A percentile compares a stretch with the other conserved stretches of the same genome.
Evolutionary conservation across 2,888 invertebrate species (phyloP).

Genomic region (Macrostomum cliftonense): DNA sequence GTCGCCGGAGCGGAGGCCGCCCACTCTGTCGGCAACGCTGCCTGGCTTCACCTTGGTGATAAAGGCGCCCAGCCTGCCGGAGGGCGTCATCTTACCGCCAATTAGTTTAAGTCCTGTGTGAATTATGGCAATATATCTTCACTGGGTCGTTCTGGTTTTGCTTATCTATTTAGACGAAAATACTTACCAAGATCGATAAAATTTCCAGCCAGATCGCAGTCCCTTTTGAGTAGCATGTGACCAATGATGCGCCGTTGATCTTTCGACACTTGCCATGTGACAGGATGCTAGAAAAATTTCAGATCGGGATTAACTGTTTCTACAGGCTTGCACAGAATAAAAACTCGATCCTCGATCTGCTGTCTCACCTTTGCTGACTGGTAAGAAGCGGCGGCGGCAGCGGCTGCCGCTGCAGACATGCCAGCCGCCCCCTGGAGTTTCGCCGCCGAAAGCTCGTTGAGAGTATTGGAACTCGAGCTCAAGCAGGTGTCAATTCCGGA

Average conservation of each 20-base stretch:
- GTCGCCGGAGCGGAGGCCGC: constrained; percentile 77
- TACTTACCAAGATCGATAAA: no score
- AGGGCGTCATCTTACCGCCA: constrained; percentile 66
- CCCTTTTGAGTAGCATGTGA: constrained; percentile 75
- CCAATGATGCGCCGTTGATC: constrained; percentile 83
- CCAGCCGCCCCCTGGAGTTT: no score
- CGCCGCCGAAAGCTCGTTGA: background rate
- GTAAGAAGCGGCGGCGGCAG: no score
- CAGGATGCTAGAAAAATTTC: constrained; percentile 52
- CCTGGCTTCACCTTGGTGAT: constrained; percentile 95
- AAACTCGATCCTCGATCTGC: no score
- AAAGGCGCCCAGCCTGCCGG: constrained; percentile 60
- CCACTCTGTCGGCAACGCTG: constrained; percentile 86
- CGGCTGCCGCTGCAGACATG: no score
- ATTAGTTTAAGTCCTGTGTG: constrained; percentile 62
- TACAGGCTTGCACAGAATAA: no score
- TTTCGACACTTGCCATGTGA: constrained; percentile 85
- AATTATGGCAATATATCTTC: no score
- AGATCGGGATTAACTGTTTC: no score
- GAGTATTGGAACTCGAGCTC: constrained; percentile 2
- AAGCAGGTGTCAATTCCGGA: constrained; percentile 7
- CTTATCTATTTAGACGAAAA: no score
- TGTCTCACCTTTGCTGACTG: no score
- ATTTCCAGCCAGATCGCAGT: constrained; percentile 6
- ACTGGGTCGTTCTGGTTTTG: no score